Evolutionary conservation across 2,113 vertebrate genomes (phyloP).

Genomic region (Callionymus lyra): DNA sequence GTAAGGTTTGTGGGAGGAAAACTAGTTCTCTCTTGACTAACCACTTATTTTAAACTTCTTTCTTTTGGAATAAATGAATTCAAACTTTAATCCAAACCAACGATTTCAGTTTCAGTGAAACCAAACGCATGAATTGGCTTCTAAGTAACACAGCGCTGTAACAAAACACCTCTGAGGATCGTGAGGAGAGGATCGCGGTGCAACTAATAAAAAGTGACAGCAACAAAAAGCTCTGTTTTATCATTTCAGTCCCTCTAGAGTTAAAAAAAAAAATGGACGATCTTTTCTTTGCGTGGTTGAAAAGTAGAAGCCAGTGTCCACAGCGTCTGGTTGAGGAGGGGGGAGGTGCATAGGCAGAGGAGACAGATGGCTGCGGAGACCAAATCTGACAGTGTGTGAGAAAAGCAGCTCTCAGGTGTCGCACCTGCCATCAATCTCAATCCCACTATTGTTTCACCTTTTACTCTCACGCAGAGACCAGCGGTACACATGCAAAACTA

Average conservation of each 20-base stretch:
- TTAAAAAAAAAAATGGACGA: slow-evolving; percentile 9
- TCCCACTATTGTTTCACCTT: slow-evolving; percentile 39
- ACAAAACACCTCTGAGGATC: slow-evolving; percentile 37
- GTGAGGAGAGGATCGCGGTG: slow-evolving; percentile 27
- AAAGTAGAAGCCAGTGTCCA: slow-evolving; percentile 31
- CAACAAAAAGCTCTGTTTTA: slow-evolving; percentile 44
- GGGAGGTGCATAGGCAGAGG: slow-evolving; percentile 32
- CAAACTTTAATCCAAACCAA: no score
- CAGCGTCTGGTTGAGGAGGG: slow-evolving; percentile 32
- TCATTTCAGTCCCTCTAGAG: slow-evolving; percentile 8
- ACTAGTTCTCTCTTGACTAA: no score
- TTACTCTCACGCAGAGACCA: slow-evolving; percentile 17
- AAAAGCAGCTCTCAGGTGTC: slow-evolving; percentile 58
- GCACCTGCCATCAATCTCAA: slow-evolving; percentile 62
- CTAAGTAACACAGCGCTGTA: no score
- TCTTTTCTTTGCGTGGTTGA: slow-evolving; percentile 3
- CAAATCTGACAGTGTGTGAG: slow-evolving; percentile 54
- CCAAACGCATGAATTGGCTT: no score
- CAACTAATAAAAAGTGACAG: slow-evolving; percentile 50
- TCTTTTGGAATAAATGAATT: no score
- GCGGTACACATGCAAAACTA: neutral
- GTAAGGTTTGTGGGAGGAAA: no score
- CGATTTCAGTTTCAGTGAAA: no score
- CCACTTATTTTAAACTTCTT: no score
- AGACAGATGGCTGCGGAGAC: slow-evolving; percentile 59